phyloP scores from a whole-genome alignment of 2,113 vertebrate genomes.

The Stictonetta naevosa region DNA sequence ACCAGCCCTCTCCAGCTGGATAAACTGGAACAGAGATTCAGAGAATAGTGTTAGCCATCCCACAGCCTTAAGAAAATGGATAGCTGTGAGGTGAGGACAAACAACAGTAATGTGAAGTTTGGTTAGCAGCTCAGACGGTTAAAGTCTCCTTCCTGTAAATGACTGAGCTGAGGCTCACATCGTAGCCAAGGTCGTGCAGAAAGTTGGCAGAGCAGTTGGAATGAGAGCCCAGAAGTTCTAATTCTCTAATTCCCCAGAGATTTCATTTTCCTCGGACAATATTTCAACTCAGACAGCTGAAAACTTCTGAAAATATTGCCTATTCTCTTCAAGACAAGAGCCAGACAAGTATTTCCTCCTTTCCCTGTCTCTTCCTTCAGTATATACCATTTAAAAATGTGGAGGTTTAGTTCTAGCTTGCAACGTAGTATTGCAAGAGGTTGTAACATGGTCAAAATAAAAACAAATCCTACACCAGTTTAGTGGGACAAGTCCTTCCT shows the following conservation, averaged over 20 bases:
- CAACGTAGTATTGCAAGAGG: neutral
- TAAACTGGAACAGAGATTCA: neutral
- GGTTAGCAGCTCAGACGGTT: neutral
- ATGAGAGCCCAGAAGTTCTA: neutral
- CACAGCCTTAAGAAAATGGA: neutral
- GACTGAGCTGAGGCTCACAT: neutral
- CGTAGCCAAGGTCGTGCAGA: neutral
- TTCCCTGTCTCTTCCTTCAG: neutral
- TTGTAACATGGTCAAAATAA: neutral
- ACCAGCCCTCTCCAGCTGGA: neutral
- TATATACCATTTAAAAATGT: neutral
- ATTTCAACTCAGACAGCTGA: neutral
- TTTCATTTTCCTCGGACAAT: neutral
- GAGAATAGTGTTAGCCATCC: neutral
- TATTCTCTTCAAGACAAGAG: neutral
- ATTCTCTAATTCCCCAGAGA: neutral
- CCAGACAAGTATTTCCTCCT: neutral
- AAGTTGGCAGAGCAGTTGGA: neutral
- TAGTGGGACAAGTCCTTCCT: neutral
- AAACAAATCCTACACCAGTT: neutral
- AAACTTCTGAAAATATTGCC: neutral
- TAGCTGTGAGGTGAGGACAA: neutral
- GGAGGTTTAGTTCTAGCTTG: neutral
- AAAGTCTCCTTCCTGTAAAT: neutral
- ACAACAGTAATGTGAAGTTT: neutral